Conservation (phyloP, 1,140 invertebrate genomes). For the Geopemphigus sp. region DNA sequence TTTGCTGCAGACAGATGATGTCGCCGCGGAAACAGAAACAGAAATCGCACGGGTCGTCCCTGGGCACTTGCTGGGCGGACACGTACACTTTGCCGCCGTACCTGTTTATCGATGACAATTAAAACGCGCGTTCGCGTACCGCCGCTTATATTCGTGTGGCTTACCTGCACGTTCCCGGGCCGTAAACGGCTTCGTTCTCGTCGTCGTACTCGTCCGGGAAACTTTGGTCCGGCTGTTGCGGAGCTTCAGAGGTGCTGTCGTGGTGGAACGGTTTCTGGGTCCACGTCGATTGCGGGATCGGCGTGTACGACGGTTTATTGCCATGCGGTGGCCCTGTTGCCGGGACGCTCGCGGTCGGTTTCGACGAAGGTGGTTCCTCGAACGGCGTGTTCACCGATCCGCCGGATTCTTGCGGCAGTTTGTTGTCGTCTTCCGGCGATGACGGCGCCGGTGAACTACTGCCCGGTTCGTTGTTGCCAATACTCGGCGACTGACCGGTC, state of each 20-base stretch:
- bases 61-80: slow-evolving; percentile 89
- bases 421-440: not conserved
- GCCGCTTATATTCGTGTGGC: too few species aligned
- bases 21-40: slow-evolving; percentile 96
- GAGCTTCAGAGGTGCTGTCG: slow-evolving; percentile 50
- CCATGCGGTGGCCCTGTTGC: too few species aligned
- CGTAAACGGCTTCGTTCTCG: slow-evolving; percentile 72
- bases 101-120: slow-evolving; percentile 54
- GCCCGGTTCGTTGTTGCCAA: not conserved
- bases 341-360: not conserved
- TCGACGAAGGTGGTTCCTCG: not conserved
- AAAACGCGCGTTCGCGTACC: not conserved
- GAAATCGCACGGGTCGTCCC: slow-evolving; percentile 92
- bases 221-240: slow-evolving; percentile 54
- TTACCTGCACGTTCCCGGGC: slow-evolving; percentile 75
- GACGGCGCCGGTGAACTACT: not conserved
- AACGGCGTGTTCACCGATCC: not conserved
- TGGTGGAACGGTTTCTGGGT: slow-evolving; percentile 50
- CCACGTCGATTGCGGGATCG: slow-evolving; percentile 49
- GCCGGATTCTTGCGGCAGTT: not conserved
- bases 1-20: slow-evolving; percentile 92
- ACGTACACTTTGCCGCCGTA: slow-evolving; percentile 89
- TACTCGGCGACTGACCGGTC: not conserved
- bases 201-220: slow-evolving; percentile 65
- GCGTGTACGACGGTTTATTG: not conserved